These are phyloP conservation scores for Takifugu ocellatus DNA, from an alignment of 2,797 vertebrate genomes.

Conservation along the genomic window DNA sequence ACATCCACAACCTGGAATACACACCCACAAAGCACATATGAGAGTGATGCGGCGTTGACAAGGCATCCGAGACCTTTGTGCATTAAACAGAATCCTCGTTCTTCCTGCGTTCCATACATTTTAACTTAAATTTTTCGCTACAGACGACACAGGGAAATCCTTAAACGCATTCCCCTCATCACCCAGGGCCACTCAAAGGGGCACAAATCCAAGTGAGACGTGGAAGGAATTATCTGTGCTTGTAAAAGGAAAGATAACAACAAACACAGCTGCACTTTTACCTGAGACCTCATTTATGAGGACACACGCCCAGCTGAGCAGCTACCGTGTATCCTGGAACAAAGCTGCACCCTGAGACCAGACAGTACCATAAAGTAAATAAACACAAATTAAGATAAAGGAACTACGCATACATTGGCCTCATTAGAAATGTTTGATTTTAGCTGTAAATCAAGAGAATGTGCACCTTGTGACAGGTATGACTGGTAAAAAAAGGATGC, in stretches of 20 bases:
- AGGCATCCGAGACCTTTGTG: too few relatives aligned
- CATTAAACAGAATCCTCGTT: not conserved
- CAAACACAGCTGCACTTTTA: not conserved
- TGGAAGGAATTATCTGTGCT: conserved; percentile 7
- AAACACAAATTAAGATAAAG: not conserved
- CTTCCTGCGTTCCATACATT: not conserved
- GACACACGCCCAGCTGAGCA: not conserved
- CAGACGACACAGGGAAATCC: too few relatives aligned
- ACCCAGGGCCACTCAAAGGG: too few relatives aligned
- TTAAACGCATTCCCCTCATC: too few relatives aligned
- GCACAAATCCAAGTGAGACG: too few relatives aligned
- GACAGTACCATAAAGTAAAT: not conserved
- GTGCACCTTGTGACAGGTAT: too few relatives aligned
- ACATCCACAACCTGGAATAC: conserved; percentile 83
- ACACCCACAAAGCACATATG: conserved; percentile 24
- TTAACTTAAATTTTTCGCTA: too few relatives aligned
- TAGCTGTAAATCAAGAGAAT: not conserved
- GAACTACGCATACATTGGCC: not conserved
- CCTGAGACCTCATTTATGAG: conserved; percentile 1
- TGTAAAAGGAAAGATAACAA: conserved; percentile 27
- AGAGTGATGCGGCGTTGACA: not conserved
- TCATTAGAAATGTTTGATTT: not conserved
- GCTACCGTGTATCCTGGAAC: conserved; percentile 28
- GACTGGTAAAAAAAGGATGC: too few relatives aligned
- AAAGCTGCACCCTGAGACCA: not conserved